Conservation (phyloP, 2,888 invertebrate species). For the Clunio marinus region DNA sequence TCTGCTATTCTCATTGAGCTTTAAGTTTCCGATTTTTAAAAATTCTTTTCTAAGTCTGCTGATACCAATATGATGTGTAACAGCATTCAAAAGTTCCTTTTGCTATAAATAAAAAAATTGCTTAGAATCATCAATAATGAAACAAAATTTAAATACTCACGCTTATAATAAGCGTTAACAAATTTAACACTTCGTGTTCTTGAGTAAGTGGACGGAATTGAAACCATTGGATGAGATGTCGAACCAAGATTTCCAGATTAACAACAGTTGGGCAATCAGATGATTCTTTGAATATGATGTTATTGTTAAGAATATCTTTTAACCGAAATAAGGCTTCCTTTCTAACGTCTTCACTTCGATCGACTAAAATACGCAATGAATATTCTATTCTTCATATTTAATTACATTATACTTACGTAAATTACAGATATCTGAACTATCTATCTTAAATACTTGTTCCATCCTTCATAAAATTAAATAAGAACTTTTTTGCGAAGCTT, state of each 20-base stretch:
- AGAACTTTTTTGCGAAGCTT: neutral
- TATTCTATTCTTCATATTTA: neutral
- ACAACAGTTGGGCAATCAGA: neutral
- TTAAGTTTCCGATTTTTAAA: neutral
- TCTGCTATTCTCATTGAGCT: neutral
- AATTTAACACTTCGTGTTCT: neutral
- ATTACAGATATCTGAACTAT: too few species aligned
- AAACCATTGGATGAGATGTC: constrained; percentile 20
- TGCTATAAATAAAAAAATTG: constrained; percentile 7
- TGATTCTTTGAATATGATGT: neutral
- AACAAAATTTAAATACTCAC: neutral
- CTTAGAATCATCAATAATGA: neutral
- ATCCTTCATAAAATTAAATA: neutral
- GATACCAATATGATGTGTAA: neutral
- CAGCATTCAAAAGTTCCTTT: neutral
- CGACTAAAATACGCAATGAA: neutral
- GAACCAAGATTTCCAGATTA: neutral
- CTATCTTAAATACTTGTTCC: too few species aligned
- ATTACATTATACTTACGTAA: neutral
- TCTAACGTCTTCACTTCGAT: neutral
- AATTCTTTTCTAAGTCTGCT: constrained; percentile 10
- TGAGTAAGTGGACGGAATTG: neutral
- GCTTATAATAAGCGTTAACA: constrained; percentile 4
- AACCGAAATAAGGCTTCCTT: neutral
- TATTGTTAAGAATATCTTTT: neutral